These are phyloP conservation scores for Microctonus aethiopoides DNA, from an alignment of 2,888 invertebrate genomes.

Conservation along the genomic window DNA sequence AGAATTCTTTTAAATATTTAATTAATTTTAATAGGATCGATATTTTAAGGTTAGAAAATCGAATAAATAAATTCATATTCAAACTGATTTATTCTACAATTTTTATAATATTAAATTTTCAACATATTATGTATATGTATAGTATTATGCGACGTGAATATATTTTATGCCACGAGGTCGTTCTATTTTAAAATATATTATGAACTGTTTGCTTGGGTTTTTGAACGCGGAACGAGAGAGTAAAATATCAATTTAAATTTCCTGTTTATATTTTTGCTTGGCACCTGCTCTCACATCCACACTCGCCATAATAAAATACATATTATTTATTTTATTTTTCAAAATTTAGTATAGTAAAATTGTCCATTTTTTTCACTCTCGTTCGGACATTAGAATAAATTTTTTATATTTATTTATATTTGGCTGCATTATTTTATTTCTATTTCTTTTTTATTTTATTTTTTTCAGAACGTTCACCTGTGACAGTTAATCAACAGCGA, in stretches of 20 bases:
- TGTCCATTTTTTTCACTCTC: too few species aligned
- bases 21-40: neutral
- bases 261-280: slow-evolving; percentile 25
- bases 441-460: slow-evolving; percentile 12
- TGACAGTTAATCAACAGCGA: slow-evolving; percentile 56
- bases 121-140: neutral
- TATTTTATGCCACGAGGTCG: slow-evolving; percentile 21
- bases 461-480: slow-evolving; percentile 59
- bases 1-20: neutral
- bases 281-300: slow-evolving; percentile 14
- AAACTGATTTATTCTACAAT: too few species aligned
- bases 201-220: neutral
- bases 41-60: neutral
- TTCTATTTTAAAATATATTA: slow-evolving; percentile 23
- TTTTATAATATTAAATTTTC: neutral
- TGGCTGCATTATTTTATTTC: neutral
- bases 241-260: slow-evolving; percentile 29
- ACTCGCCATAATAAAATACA: neutral
- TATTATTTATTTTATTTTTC: neutral
- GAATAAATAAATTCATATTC: too few species aligned
- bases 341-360: too few species aligned
- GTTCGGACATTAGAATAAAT: too few species aligned
- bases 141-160: neutral
- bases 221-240: neutral
- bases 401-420: slow-evolving; percentile 22